A percentile compares a stretch with the other conserved stretches of the same genome.
phyloP scores from a whole-genome alignment of 2,113 vertebrate genomes.

The Nipponia nippon region DNA sequence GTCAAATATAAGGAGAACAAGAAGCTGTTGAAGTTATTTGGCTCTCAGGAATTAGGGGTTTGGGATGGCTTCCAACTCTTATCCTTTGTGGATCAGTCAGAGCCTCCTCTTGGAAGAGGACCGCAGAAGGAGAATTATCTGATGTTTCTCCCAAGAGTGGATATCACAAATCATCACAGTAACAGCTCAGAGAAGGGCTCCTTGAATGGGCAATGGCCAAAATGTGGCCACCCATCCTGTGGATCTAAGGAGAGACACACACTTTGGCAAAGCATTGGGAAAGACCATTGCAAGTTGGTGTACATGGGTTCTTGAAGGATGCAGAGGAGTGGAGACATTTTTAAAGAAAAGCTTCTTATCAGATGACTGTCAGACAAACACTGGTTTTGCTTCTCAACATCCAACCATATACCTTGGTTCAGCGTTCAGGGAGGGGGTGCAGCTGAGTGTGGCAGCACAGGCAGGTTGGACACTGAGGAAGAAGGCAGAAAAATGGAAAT shows the following conservation, averaged over 20 bases:
- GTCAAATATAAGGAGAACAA: neutral
- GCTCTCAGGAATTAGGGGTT: neutral
- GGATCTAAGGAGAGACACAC: neutral
- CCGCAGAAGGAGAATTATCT: neutral
- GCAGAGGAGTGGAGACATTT: neutral
- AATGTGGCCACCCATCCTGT: neutral
- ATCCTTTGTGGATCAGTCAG: accelerated
- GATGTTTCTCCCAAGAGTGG: neutral
- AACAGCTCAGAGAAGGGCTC: neutral
- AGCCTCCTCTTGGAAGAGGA: neutral
- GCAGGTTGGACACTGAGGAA: neutral
- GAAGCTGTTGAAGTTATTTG: neutral
- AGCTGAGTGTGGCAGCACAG: neutral
- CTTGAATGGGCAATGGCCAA: neutral
- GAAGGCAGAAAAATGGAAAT: neutral
- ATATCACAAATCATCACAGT: neutral
- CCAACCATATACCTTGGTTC: neutral
- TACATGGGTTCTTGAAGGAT: neutral
- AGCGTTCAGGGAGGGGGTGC: accelerated
- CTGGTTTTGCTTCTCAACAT: neutral
- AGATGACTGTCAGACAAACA: neutral
- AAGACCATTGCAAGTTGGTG: accelerated
- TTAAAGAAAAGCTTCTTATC: neutral
- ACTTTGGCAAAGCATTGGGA: neutral
- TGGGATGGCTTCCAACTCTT: neutral